phyloP scores from a whole-genome alignment of 2,888 invertebrate genomes.

The Heliconius hortense region DNA sequence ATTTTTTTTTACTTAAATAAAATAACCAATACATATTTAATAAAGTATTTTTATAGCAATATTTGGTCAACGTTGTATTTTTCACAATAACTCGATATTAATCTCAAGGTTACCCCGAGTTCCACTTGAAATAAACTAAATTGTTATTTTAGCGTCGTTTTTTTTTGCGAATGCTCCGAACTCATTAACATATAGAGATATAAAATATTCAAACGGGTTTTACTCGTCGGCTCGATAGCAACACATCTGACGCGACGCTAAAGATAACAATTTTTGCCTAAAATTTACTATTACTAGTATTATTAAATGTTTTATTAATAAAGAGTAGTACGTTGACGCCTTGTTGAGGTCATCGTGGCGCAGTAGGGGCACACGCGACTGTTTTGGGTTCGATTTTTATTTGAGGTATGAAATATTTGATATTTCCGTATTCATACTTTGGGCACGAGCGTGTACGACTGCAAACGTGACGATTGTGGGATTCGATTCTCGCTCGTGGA shows the following conservation, averaged over 20 bases:
- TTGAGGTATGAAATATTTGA: too few relatives aligned
- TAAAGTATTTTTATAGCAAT: not conserved
- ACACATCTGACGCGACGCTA: not conserved
- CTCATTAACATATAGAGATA: constrained; percentile 28
- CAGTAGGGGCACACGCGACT: too few relatives aligned
- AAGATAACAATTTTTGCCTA: not conserved
- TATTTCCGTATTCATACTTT: too few relatives aligned
- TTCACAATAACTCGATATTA: constrained; percentile 19
- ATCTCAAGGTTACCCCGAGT: constrained; percentile 26
- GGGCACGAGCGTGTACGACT: too few relatives aligned
- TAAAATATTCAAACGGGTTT: constrained; percentile 28
- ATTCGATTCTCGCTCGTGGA: too few relatives aligned
- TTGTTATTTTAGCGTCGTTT: constrained; percentile 28
- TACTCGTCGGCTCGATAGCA: not conserved
- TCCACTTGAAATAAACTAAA: constrained; percentile 30
- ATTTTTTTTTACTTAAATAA: not conserved
- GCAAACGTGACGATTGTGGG: too few relatives aligned
- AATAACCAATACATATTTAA: not conserved
- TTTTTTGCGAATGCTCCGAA: constrained; percentile 20
- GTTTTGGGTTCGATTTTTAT: too few relatives aligned
- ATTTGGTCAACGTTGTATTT: not conserved
- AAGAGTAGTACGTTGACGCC: too few relatives aligned
- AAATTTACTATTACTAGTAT: not conserved
- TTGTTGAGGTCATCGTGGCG: too few relatives aligned
- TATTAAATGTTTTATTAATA: not conserved